phyloP scores from a whole-genome alignment of 2,797 vertebrate species.

The Nyctibius grandis region DNA sequence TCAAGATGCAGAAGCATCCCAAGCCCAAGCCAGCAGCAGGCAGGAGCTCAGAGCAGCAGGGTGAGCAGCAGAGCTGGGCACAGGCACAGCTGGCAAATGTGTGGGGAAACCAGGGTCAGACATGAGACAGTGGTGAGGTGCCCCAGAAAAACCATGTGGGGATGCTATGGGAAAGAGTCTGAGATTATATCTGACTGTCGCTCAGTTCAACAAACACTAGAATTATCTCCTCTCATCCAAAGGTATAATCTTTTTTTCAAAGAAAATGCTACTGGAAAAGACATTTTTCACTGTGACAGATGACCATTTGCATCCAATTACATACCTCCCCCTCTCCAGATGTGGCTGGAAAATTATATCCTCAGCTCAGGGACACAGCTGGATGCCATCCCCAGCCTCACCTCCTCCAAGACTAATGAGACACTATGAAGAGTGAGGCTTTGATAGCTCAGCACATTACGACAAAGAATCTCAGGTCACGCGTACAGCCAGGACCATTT shows the following conservation, averaged over 20 bases:
- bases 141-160: too few relatives aligned
- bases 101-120: not conserved
- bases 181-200: not conserved
- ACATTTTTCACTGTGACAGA: not conserved
- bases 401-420: not conserved
- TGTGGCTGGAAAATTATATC: not conserved
- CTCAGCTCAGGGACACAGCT: not conserved
- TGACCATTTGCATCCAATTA: not conserved
- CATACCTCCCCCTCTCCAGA: not conserved
- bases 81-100: rapidly evolving
- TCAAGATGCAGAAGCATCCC: not conserved
- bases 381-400: not conserved
- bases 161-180: not conserved
- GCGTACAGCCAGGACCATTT: not conserved
- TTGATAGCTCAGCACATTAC: not conserved
- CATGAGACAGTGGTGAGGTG: rapidly evolving
- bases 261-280: not conserved
- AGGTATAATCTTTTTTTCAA: not conserved
- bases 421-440: not conserved
- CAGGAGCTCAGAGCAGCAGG: not conserved
- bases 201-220: not conserved
- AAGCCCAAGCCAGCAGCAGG: not conserved
- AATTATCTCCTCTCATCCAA: not conserved
- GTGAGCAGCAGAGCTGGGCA: not conserved
- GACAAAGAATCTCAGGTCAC: not conserved